Evolutionary conservation across 2,888 invertebrate genomes (phyloP), one percentile per base, ranked within the genome.

Genomic region (Tenodera sinensis): DNA sequence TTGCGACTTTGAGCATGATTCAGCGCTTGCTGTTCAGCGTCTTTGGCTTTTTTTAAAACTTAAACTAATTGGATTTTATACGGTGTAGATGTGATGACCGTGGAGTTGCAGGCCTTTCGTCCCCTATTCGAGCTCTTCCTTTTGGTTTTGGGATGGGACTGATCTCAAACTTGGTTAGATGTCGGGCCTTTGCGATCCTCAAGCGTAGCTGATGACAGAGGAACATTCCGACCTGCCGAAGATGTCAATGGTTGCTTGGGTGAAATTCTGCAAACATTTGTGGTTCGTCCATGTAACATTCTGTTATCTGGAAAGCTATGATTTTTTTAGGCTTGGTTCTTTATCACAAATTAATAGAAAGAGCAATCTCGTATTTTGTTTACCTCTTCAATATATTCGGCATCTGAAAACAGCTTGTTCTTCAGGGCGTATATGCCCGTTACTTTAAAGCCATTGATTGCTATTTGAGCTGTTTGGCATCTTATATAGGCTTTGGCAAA

Each of bases 31-130:
- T n/a, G n/a, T n/a, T n/a, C n/a, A n/a, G n/a, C n/a, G n/a, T n/a
- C n/a, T n/a, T n/a, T n/a, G n/a, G n/a, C n/a, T n/a, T n/a, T n/a
- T n/a, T n/a, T n/a, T n/a, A n/a, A n/a, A n/a, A n/a, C n/a, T n/a
- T n/a, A n/a, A n/a, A n/a, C n/a, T n/a, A n/a, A n/a, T n/a, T n/a
- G n/a, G n/a, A n/a, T n/a, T n/a, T n/a, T n/a, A n/a, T n/a, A n/a
- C n/a, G n/a, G n/a, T n/a, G n/a, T n/a, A n/a, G n/a, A n/a, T n/a
- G n/a, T n/a, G n/a, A n/a, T n/a, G n/a, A 89, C 84, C n/a, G 30
- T 27, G 30, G 89, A 85, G 28, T 82, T 89, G 88, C 85, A 85
- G 83, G 87, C 89, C 71, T 89, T 87, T 89, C 88, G 71, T 54
- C 81, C 82, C 85, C 89, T 85, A n/a, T n/a, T n/a, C n/a, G n/a